A percentile compares a stretch with the other conserved stretches of the same genome.
These are phyloP conservation scores for Amblyjoppa proteus DNA, from an alignment of 2,888 invertebrate genomes.

Conservation along the genomic window DNA sequence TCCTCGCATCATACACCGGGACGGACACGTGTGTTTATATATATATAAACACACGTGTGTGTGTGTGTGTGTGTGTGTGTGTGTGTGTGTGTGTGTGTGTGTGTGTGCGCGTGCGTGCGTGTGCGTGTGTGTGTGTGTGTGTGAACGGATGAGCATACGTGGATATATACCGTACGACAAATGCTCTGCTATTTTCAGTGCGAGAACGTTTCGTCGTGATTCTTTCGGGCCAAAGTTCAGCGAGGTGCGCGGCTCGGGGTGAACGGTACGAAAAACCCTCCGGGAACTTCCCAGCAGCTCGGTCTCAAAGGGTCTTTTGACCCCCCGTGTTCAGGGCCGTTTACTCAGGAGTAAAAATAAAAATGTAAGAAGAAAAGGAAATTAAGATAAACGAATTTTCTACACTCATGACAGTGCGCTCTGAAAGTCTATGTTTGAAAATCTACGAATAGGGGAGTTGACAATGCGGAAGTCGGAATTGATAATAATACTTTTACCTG, in stretches of 20 bases:
- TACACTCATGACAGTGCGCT: no score
- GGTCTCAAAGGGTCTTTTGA: neutral
- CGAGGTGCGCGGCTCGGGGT: conserved; percentile 5
- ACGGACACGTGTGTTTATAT: neutral
- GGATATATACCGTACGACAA: conserved; percentile 46
- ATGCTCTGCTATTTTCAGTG: conserved; percentile 40
- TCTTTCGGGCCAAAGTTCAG: conserved; percentile 55
- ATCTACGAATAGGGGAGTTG: no score
- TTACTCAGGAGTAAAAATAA: neutral
- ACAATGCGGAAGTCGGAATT: no score
- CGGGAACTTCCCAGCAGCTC: conserved; percentile 34
- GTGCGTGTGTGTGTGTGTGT: conserved; percentile 3
- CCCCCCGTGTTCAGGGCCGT: neutral
- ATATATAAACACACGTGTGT: no score
- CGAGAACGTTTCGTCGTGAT: conserved; percentile 45
- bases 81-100: no score
- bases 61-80: no score
- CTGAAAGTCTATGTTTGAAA: no score
- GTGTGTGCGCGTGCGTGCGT: neutral
- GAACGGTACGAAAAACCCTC: conserved; percentile 53
- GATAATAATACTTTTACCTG: no score
- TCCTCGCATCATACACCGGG: neutral
- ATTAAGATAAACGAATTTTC: neutral
- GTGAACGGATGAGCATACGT: conserved; percentile 24
- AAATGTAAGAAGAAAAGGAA: neutral